Conservation (phyloP, 2,888 invertebrate genomes). For the Ischnus inquisitorius region DNA sequence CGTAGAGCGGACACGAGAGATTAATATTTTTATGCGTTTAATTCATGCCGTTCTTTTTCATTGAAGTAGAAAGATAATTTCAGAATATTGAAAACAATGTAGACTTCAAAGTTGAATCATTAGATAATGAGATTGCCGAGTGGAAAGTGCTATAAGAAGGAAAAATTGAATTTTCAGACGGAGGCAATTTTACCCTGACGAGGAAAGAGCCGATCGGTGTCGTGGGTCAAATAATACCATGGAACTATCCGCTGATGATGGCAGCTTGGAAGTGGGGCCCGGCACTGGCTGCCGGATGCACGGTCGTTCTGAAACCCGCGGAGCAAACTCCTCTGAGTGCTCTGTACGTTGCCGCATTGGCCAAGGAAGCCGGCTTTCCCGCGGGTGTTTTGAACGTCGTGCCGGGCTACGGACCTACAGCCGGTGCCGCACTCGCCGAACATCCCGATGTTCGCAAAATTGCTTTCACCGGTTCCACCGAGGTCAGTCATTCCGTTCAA, state of each 20-base stretch:
- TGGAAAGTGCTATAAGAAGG: neutral
- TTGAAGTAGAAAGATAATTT: no score
- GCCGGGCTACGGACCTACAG: constrained; percentile 91
- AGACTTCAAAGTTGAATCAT: no score
- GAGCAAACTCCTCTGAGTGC: constrained; percentile 95
- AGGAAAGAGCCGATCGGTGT: constrained; percentile 92
- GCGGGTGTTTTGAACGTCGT: constrained; percentile 92
- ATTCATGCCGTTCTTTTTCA: no score
- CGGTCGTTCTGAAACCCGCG: constrained; percentile 93
- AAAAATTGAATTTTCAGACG: constrained; percentile 84
- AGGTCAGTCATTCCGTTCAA: constrained; percentile 81
- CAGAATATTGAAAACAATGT: no score
- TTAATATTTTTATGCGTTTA: no score
- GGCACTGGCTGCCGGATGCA: constrained; percentile 90
- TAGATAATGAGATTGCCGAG: neutral
- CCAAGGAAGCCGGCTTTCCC: constrained; percentile 93
- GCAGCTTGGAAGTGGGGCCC: constrained; percentile 93
- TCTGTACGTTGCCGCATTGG: constrained; percentile 90
- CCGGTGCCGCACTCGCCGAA: constrained; percentile 90
- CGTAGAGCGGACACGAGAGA: neutral
- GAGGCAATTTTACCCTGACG: constrained; percentile 88
- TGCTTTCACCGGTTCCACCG: constrained; percentile 93
- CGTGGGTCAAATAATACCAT: constrained; percentile 93
- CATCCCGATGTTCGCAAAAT: constrained; percentile 91
- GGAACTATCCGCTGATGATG: constrained; percentile 94